Conservation (phyloP, 2,888 invertebrate species). For the Lordiphosa andalusiaca region DNA sequence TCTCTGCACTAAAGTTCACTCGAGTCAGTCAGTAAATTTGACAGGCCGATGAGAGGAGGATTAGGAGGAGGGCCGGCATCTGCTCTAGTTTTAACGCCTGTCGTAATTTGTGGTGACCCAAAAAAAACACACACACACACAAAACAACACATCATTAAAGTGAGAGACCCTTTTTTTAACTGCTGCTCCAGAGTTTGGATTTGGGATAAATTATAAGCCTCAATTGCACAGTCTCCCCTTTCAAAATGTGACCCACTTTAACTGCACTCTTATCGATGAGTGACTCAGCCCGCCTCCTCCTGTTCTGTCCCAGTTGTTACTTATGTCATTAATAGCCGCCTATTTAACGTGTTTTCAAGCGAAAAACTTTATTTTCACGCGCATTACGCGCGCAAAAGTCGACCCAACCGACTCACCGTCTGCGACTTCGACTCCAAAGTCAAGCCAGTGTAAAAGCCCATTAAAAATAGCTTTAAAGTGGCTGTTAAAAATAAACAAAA, state of each 20-base stretch:
- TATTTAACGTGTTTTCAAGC: conserved; percentile 71
- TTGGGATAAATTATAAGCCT: no score
- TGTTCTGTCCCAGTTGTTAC: conserved; percentile 38
- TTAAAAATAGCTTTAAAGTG: conserved; percentile 70
- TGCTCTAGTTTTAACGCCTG: conserved; percentile 71
- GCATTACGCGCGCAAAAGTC: conserved; percentile 62
- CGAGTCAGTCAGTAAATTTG: conserved; percentile 4
- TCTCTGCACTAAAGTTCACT: no score
- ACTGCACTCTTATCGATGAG: neutral
- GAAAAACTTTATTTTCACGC: conserved; percentile 75
- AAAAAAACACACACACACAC: neutral
- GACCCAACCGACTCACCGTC: conserved; percentile 1
- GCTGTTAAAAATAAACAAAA: conserved; percentile 48
- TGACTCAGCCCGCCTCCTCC: conserved; percentile 1
- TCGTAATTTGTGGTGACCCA: conserved; percentile 48
- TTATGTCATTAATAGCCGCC: conserved; percentile 66
- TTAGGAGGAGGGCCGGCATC: conserved; percentile 3
- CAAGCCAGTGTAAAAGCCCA: conserved; percentile 61
- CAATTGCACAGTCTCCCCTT: no score
- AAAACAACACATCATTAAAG: conserved; percentile 62
- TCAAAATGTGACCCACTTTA: conserved; percentile 21
- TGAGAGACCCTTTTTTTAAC: no score
- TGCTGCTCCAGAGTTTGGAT: no score
- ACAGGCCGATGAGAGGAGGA: neutral
- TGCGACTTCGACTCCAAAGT: conserved; percentile 38